Evolutionary conservation across 2,888 invertebrate genomes (phyloP).

Genomic region (Sesia bembeciformis): DNA sequence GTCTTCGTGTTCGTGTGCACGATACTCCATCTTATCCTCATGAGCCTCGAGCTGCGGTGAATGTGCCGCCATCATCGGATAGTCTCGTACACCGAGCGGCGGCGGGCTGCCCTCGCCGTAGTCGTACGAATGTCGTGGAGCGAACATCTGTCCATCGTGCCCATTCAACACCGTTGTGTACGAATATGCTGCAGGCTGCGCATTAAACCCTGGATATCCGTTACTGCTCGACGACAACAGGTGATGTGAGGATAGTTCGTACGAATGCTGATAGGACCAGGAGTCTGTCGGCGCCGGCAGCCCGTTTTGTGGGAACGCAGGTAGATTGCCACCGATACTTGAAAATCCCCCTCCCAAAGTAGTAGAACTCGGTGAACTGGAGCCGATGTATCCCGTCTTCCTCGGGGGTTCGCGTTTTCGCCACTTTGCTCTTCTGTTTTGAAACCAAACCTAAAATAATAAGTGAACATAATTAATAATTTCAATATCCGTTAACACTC

Average conservation of each 20-base stretch:
- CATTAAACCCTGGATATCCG: slow-evolving; percentile 78
- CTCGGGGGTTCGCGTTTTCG: slow-evolving; percentile 94
- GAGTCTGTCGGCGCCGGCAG: slow-evolving; percentile 82
- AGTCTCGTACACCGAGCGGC: slow-evolving; percentile 77
- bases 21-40: slow-evolving; percentile 65
- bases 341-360: slow-evolving; percentile 78
- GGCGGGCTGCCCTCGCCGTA: slow-evolving; percentile 78
- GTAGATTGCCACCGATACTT: slow-evolving; percentile 57
- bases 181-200: slow-evolving; percentile 73
- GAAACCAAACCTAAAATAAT: slow-evolving; percentile 82
- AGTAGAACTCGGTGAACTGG: slow-evolving; percentile 79
- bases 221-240: slow-evolving; percentile 80
- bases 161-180: slow-evolving; percentile 81
- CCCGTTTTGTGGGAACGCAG: slow-evolving; percentile 75
- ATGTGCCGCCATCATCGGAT: slow-evolving; percentile 78
- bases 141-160: slow-evolving; percentile 85
- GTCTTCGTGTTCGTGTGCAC: slow-evolving; percentile 59
- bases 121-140: slow-evolving; percentile 74
- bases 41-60: slow-evolving; percentile 75
- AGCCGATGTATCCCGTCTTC: slow-evolving; percentile 86
- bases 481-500: background rate
- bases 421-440: slow-evolving; percentile 95
- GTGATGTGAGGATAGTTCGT: slow-evolving; percentile 84
- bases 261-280: slow-evolving; percentile 86
- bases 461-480: slow-evolving; percentile 7